phyloP scores from a whole-genome alignment of 2,113 vertebrate genomes.

The Oncorhynchus tshawytscha region DNA sequence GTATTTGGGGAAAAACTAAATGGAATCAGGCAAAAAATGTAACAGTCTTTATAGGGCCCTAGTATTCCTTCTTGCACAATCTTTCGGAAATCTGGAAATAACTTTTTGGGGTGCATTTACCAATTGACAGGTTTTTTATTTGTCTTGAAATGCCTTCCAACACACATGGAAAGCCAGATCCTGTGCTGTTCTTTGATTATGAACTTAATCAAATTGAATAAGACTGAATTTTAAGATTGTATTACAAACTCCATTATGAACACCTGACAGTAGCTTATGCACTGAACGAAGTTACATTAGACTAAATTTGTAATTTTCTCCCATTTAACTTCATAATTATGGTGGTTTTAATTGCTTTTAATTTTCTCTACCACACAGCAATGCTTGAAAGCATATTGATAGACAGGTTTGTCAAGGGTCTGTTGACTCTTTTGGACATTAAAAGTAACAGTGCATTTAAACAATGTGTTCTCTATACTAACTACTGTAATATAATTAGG shows the following conservation, averaged over 20 bases:
- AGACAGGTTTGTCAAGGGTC: conserved; percentile 12
- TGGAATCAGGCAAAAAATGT: no score
- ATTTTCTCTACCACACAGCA: conserved; percentile 8
- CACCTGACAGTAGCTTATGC: neutral
- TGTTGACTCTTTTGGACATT: conserved; percentile 35
- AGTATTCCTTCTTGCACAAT: neutral
- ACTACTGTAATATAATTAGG: neutral
- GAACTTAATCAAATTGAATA: neutral
- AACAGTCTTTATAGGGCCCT: no score
- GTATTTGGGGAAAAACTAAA: no score
- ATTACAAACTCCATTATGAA: neutral
- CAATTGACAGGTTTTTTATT: neutral
- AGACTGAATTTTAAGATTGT: neutral
- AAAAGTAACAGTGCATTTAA: conserved; percentile 25
- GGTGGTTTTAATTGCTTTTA: conserved; percentile 30
- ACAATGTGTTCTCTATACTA: neutral
- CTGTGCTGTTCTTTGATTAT: neutral
- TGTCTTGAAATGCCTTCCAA: neutral
- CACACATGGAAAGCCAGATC: neutral
- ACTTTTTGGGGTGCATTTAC: neutral
- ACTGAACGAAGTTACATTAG: conserved; percentile 8
- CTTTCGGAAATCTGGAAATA: neutral
- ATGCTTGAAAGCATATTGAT: conserved; percentile 16
- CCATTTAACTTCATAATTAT: conserved; percentile 18
- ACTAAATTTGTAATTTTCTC: conserved; percentile 16